Conservation (phyloP, 1,140 invertebrate species). For the Saxidomus purpurata region DNA sequence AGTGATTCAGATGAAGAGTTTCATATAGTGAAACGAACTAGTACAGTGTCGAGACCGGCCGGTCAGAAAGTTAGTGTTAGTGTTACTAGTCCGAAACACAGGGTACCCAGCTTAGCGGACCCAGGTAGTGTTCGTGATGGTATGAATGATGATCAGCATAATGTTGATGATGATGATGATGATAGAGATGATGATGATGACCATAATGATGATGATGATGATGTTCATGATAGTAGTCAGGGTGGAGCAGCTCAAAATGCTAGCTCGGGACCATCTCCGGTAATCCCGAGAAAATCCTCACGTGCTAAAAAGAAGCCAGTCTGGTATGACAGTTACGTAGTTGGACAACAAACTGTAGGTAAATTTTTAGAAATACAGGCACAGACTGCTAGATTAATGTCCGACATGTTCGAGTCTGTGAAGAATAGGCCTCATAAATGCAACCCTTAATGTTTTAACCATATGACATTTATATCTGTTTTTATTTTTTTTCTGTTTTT, state of each 20-base stretch:
- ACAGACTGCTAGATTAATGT: not conserved
- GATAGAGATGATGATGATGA: not conserved
- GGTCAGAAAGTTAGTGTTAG: no score
- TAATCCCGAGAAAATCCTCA: not conserved
- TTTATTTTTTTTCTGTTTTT: no score
- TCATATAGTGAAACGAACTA: not conserved
- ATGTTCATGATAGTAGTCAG: not conserved
- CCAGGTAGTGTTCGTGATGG: not conserved
- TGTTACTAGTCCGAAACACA: not conserved
- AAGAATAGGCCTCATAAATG: not conserved
- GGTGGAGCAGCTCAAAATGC: not conserved
- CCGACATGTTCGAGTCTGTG: not conserved
- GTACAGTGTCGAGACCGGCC: not conserved
- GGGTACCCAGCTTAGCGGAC: not conserved
- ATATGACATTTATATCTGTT: no score
- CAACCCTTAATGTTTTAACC: no score
- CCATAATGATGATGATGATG: not conserved
- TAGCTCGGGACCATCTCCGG: not conserved
- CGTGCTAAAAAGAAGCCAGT: not conserved
- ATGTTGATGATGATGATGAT: not conserved
- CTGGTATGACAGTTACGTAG: not conserved
- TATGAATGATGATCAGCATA: no score
- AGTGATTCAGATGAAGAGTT: constrained; percentile 13
- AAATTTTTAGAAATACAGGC: not conserved
- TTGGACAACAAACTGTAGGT: not conserved